Evolutionary conservation across 2,888 invertebrate genomes (phyloP), one percentile per base, ranked within the genome.

Genomic region (Melieria crassipennis): DNA sequence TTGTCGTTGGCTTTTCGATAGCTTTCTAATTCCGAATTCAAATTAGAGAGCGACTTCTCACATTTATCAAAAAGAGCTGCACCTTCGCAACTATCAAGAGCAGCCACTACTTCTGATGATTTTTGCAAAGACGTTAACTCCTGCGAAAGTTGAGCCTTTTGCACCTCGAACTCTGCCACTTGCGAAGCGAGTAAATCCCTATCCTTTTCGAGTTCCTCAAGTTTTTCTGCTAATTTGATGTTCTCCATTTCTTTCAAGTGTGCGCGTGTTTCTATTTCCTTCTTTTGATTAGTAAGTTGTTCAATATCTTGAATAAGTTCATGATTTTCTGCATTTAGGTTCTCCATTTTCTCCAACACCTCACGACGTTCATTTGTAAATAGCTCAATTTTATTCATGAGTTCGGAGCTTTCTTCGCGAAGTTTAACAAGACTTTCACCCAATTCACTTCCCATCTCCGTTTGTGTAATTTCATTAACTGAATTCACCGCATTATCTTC

Each of bases 291-390:
- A 71, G 87, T 88, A 57, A 91, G 81, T 74, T 89, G 88, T 63
- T 88, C 86, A 61, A 91, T 86, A 80, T 88, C 88, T 66, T 88
- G 78, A 56, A 87, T 85, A 63, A 91, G 84, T 48, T 88, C 85
- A 73, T 89, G 88, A 84, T 92, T 91, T 87, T 92, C 92, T 9
- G 85, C 80, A 71, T 87, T 89, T n/a, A 91, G 84, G 75, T 87
- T 88, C 83, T 89, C 91, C 89, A 92, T 89, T 87, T 91, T 92
- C 75, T 91, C 91, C 86, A 91, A 89, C 1, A 92, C 91, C 85
- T 92, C 92, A 76, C 91, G 89, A 55, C 91, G 88, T 85, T 93
- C 93, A 73, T 89, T 89, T 0, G 90, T 91, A 77, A 92, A 92
- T 46, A 92, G 84, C 81, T 93, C 91, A 72, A 93, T 91, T 86